Conservation (phyloP, 2,113 vertebrate genomes). For the Artemisiospiza belli region DNA sequence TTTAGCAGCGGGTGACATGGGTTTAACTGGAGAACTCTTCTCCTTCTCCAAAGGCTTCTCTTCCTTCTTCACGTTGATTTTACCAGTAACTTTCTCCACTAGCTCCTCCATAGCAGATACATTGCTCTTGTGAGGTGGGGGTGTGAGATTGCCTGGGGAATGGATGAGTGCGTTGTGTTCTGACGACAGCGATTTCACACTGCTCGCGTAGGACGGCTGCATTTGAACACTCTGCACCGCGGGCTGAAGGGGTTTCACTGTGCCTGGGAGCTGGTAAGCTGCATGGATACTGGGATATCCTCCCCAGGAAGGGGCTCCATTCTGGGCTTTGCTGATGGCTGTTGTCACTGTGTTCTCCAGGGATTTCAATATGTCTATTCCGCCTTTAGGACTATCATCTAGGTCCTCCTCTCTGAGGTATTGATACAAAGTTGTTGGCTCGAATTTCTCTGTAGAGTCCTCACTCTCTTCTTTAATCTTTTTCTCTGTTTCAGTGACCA, state of each 20-base stretch:
- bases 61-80: conserved; percentile 86
- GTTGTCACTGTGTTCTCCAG: conserved; percentile 96
- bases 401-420: conserved; percentile 97
- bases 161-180: conserved; percentile 85
- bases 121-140: conserved; percentile 91
- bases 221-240: conserved; percentile 87
- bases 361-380: conserved; percentile 95
- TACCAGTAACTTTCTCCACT: conserved; percentile 96
- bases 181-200: conserved; percentile 81
- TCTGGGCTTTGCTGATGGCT: conserved; percentile 98
- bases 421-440: conserved; percentile 85
- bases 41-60: conserved; percentile 82
- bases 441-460: conserved; percentile 81
- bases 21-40: conserved; percentile 77
- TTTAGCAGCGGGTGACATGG: conserved; percentile 79
- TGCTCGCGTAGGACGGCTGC: conserved; percentile 85
- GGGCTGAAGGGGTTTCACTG: conserved; percentile 83
- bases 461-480: conserved; percentile 95
- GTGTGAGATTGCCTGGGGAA: conserved; percentile 86
- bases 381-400: conserved; percentile 92
- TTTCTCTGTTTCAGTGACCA: conserved; percentile 72
- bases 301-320: conserved; percentile 95
- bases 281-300: conserved; percentile 98
- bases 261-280: conserved; percentile 94
- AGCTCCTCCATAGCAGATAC: conserved; percentile 97